Conservation (phyloP, 1,140 invertebrate genomes). For the Cydia splendana region DNA sequence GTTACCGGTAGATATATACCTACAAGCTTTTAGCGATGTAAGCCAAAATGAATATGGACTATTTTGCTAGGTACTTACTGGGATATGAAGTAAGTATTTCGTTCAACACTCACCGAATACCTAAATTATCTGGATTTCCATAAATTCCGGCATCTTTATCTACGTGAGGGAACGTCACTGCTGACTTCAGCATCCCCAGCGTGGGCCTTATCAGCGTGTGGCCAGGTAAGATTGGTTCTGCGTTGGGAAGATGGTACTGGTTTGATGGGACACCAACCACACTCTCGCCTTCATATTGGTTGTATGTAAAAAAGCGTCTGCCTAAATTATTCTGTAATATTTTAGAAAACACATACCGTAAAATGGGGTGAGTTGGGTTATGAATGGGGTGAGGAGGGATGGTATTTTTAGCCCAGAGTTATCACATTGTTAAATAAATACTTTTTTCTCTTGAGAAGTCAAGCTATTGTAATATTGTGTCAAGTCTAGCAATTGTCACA, state of each 20-base stretch:
- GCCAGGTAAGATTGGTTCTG: constrained; percentile 63
- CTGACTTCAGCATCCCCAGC: constrained; percentile 65
- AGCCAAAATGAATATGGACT: no score
- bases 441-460: no score
- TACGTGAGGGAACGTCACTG: constrained; percentile 65
- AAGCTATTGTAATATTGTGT: no score
- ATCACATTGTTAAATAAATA: no score
- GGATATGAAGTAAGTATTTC: no score
- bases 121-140: constrained; percentile 59
- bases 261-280: constrained; percentile 48
- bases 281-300: constrained; percentile 1
- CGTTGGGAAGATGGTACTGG: constrained; percentile 60
- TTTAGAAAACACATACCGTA: background rate
- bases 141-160: constrained; percentile 61
- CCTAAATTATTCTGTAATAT: background rate
- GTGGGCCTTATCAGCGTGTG: constrained; percentile 64
- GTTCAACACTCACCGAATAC: constrained; percentile 50
- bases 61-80: no score
- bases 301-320: background rate
- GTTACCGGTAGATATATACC: no score
- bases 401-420: no score
- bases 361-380: no score
- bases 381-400: no score
- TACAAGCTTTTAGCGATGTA: no score
- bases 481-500: no score